These are phyloP conservation scores for Dipodomys ordii DNA, from an alignment of 2,113 vertebrate species.

Conservation along the genomic window DNA sequence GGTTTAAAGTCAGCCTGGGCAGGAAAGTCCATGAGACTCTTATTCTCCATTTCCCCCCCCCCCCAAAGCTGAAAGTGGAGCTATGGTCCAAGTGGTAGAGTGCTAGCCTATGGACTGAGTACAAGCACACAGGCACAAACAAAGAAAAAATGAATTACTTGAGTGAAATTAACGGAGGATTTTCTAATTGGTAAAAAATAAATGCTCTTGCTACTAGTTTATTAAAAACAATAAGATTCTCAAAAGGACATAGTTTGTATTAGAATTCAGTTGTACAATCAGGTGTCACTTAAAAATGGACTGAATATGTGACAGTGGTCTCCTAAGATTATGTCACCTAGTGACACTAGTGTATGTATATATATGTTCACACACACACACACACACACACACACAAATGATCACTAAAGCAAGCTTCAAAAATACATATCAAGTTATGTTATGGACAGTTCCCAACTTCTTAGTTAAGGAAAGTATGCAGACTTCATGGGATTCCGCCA, in stretches of 20 bases:
- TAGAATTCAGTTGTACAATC: background rate
- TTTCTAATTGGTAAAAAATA: background rate
- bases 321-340: no score
- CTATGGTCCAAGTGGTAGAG: no score
- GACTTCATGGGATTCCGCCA: background rate
- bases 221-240: conserved; percentile 23
- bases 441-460: background rate
- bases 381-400: background rate
- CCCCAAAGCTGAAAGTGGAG: no score
- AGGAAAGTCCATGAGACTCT: no score
- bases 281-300: background rate
- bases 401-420: background rate
- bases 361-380: no score
- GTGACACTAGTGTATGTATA: no score
- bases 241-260: background rate
- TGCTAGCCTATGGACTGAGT: no score
- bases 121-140: no score
- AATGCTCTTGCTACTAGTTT: background rate
- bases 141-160: no score
- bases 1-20: no score
- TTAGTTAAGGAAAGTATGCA: background rate
- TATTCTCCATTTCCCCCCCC: no score
- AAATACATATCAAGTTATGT: background rate
- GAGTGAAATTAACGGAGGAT: background rate
- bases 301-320: background rate